Percentiles rank a stretch among this genome's conserved stretches.
These are phyloP conservation scores for Aphelinus certus DNA, from an alignment of 1,140 invertebrate species.

Conservation along the genomic window DNA sequence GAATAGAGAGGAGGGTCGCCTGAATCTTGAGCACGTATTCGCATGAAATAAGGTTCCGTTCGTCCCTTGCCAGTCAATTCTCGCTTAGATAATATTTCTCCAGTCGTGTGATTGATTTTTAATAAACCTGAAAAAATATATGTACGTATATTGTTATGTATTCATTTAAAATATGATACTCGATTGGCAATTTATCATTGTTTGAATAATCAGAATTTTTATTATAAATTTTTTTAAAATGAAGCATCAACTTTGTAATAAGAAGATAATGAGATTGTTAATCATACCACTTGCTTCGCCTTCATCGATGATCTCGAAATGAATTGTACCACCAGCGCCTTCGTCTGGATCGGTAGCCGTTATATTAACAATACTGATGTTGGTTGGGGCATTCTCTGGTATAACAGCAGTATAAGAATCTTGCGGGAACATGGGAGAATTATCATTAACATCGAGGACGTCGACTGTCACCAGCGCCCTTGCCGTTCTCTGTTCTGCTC, in stretches of 20 bases:
- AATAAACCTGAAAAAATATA: conserved; percentile 59
- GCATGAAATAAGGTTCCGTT: conserved; percentile 76
- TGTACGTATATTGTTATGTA: not conserved
- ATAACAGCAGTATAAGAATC: conserved; percentile 70
- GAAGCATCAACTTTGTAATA: too few relatives aligned
- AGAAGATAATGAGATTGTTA: not conserved
- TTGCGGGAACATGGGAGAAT: conserved; percentile 71
- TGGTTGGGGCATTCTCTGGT: conserved; percentile 77
- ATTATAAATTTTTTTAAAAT: too few relatives aligned
- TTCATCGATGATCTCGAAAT: conserved; percentile 77
- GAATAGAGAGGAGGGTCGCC: conserved; percentile 72
- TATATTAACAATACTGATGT: conserved; percentile 76
- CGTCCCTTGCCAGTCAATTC: conserved; percentile 80
- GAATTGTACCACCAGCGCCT: conserved; percentile 73
- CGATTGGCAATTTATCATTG: too few relatives aligned
- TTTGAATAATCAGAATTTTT: too few relatives aligned
- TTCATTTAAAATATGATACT: too few relatives aligned
- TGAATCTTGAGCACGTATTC: conserved; percentile 76
- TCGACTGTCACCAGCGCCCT: conserved; percentile 74
- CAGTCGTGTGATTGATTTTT: conserved; percentile 73
- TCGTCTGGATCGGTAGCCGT: conserved; percentile 82
- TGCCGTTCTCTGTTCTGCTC: conserved; percentile 72
- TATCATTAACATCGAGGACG: conserved; percentile 86
- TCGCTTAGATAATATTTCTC: conserved; percentile 73
- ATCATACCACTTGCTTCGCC: conserved; percentile 73